These are phyloP conservation scores for Champsocephalus gunnari DNA, from an alignment of 2,797 vertebrate genomes.

Conservation along the genomic window DNA sequence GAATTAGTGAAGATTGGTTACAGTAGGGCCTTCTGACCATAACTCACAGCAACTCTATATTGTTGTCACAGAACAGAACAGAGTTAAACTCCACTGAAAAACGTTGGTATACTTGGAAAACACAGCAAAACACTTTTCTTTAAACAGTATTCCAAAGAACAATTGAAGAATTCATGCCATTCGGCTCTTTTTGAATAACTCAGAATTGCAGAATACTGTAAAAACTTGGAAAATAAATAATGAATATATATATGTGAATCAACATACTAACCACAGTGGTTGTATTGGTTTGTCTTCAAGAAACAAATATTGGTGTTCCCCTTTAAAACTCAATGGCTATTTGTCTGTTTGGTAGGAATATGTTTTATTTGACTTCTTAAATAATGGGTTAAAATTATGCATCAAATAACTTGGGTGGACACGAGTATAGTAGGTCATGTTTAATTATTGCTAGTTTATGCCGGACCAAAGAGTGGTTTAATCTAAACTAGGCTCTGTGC, in stretches of 20 bases:
- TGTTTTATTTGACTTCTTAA: too few species aligned
- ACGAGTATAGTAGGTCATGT: too few species aligned
- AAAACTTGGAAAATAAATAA: too few species aligned
- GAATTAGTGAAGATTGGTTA: not conserved
- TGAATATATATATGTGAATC: too few species aligned
- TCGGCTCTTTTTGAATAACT: not conserved
- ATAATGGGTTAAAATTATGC: not conserved
- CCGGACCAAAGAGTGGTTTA: too few species aligned
- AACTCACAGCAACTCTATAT: not conserved
- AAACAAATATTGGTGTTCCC: not conserved
- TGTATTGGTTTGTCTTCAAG: not conserved
- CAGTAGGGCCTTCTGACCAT: not conserved
- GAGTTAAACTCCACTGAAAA: not conserved
- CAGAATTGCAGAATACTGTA: not conserved
- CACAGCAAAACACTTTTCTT: too few species aligned
- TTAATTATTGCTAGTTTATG: too few species aligned
- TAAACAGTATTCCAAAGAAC: too few species aligned
- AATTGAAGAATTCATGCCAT: not conserved
- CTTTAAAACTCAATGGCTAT: too few species aligned
- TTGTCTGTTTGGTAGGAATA: too few species aligned
- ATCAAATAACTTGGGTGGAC: not conserved
- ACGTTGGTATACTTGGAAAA: not conserved
- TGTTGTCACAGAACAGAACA: not conserved
- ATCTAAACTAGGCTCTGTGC: too few species aligned
- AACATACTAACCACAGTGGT: too few species aligned